Base-by-base conservation (phyloP, 2,888 invertebrate species). In the Orchesella flavescens region DNA sequence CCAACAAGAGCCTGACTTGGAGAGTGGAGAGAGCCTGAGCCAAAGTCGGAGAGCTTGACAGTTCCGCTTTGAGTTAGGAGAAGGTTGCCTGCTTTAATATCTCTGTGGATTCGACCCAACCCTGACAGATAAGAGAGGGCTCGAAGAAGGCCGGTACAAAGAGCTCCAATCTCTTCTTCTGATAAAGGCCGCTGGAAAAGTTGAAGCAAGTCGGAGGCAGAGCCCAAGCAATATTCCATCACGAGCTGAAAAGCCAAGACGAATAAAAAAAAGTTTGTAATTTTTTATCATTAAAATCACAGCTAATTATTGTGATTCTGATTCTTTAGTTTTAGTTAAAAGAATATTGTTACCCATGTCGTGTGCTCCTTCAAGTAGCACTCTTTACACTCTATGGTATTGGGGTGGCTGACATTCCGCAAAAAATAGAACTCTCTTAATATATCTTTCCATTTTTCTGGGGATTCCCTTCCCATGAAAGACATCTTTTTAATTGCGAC, bases 401-500 rank as follows among this genome's bases (percentile, higher is more conserved):
- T 97, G 24, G 95, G 95, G 92, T 34, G 34, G 7, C 34, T 34
- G 2, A 34, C 7, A 34, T 34, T 34, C 34, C 34, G 94, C 88
- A 99, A 93, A 92, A 99, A 99, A 89, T 97, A 94, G 88, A 99
- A 99, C 92, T 99, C 99, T 91, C 98, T 99, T 89, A 99, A 93
- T 90, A 99, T 99, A 90, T 99, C 99, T 91, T 97, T 97, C 99
- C 99, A 99, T 91, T 99, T 99, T 91, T 99, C 96, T 88, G 95
- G 92, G 89, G 95, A 95, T 91, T 99, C 98, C 90, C 99, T 99
- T 84, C 99, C 99, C 90, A 96, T 93, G 7, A 97, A 99, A 69
- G 98, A 97, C 99, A 99, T 99, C 92, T 99, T 99, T 91, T 99
- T 99, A 92, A 99, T 98, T 90, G 99, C 99, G 90, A 99, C 99